Conservation (phyloP, 2,888 invertebrate genomes). For the Fragum fragum region DNA sequence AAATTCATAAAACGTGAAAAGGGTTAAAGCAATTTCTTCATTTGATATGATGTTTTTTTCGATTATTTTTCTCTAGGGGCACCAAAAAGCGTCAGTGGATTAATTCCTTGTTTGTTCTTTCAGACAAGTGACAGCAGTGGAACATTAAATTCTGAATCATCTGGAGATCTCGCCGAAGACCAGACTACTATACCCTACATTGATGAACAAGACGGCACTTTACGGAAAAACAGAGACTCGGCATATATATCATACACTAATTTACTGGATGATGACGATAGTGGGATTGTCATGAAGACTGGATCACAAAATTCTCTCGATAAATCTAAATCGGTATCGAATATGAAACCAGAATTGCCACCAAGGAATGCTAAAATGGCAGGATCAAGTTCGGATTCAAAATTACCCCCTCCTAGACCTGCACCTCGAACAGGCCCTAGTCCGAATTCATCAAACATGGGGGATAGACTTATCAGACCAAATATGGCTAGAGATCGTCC, state of each 20-base stretch:
- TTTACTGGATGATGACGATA: conserved; percentile 60
- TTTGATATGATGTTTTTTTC: too few species aligned
- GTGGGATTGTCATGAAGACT: conserved; percentile 61
- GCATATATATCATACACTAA: conserved; percentile 49
- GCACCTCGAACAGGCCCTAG: conserved; percentile 51
- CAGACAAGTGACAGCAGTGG: conserved; percentile 61
- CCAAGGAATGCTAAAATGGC: conserved; percentile 14
- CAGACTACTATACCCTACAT: conserved; percentile 23
- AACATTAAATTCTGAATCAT: conserved; percentile 55
- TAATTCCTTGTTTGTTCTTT: conserved; percentile 19
- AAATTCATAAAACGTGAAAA: too few species aligned
- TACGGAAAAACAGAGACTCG: conserved; percentile 33
- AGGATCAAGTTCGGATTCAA: conserved; percentile 22
- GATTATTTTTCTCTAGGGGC: not conserved
- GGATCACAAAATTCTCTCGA: conserved; percentile 56
- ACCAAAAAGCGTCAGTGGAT: not conserved
- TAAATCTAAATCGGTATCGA: conserved; percentile 34
- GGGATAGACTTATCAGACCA: conserved; percentile 41
- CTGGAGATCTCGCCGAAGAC: conserved; percentile 38
- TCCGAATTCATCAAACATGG: conserved; percentile 34
- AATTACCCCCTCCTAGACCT: conserved; percentile 47
- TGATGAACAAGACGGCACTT: conserved; percentile 24
- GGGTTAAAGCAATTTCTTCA: too few species aligned
- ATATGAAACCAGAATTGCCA: conserved; percentile 16
- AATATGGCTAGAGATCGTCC: conserved; percentile 43